Base-by-base conservation (phyloP, 2,113 vertebrate genomes). In the Poecile atricapillus region DNA sequence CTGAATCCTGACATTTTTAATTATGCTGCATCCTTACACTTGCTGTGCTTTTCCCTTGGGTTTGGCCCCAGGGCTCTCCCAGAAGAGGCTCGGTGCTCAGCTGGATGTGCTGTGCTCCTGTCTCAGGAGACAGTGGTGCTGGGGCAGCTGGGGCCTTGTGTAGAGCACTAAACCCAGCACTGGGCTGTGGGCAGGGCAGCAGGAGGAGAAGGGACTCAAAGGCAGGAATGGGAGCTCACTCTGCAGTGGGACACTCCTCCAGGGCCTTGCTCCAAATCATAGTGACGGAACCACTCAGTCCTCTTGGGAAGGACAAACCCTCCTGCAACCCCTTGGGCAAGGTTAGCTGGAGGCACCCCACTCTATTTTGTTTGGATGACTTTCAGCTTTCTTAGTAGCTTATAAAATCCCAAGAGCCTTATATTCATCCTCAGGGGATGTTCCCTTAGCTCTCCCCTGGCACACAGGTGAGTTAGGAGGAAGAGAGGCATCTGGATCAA, bases 1-100 rank as follows among this genome's bases (percentile, higher is more conserved):
- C 44, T 30, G 71, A 37, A 60, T 69, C 13, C 39, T n/a, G 5
- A 43, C 4, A 2, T 44, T 70, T 78, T 63, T 15, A 59, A 55
- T 79, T 52, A 44, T 5, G 6, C 16, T 25, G 28, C 10, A 8
- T 56, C n/a, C 23, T 77, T 49, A 56, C 2, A 1, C 31, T 76
- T 8, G 4, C 43, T 76, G 3, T 9, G 33, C 5, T 73, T 73
- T 71, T 79, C 53, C 55, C 37, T 28, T 4, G 31, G 31, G n/a
- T 55, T 84, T 77, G 25, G 20, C 33, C 68, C 0, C 0, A 19
- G 35, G 53, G 25, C 22, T 73, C 14, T 71, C 35, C 35, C 43
- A 24, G 59, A 28, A 33, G 0, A 2, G 7, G 21, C 23, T 30
- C 0, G 0, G 8, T 46, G 33, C 44, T n/a, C 37, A 7, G 37